A percentile compares a stretch with the other conserved stretches of the same genome.
Evolutionary conservation across 2,113 vertebrate species (phyloP).

Genomic region (Embiotoca jacksoni): DNA sequence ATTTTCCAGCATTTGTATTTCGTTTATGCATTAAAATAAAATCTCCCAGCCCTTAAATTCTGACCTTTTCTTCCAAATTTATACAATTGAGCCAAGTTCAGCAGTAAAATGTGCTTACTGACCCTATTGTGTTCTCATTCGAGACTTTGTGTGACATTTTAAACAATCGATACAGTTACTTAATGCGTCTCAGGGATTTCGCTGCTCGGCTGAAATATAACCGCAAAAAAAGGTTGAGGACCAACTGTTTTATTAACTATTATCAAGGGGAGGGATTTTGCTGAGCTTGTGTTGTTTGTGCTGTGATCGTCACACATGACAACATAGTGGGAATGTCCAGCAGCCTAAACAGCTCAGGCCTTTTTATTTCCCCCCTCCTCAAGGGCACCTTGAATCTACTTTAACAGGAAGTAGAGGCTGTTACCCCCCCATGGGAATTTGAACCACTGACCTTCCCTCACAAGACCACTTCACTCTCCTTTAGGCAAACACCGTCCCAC

Average conservation of each 20-base stretch:
- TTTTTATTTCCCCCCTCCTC: constrained; percentile 13
- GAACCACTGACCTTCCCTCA: constrained; percentile 59
- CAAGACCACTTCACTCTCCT: constrained; percentile 58
- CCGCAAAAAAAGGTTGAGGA: constrained; percentile 46
- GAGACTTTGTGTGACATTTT: constrained; percentile 61
- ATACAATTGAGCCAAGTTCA: constrained; percentile 33
- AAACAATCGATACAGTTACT: constrained; percentile 62
- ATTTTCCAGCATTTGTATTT: background rate
- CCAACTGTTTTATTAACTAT: constrained; percentile 68
- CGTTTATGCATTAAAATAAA: background rate
- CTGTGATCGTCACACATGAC: constrained; percentile 36
- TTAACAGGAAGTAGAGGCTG: constrained; percentile 24
- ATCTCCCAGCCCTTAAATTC: background rate
- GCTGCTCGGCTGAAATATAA: constrained; percentile 16
- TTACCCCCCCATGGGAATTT: constrained; percentile 41
- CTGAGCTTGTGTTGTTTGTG: constrained; percentile 21
- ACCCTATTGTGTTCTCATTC: constrained; percentile 23
- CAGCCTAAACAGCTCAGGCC: constrained; percentile 28
- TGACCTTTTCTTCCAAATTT: constrained; percentile 37
- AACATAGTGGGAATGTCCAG: constrained; percentile 14
- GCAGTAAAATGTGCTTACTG: constrained; percentile 38
- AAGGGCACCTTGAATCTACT: constrained; percentile 56
- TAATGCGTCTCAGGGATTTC: constrained; percentile 38
- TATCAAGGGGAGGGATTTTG: constrained; percentile 36
- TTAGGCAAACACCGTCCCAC: constrained; percentile 61